These are phyloP conservation scores for Paramormyrops hopkinsi DNA, from an alignment of 2,797 vertebrate genomes.

Conservation along the genomic window DNA sequence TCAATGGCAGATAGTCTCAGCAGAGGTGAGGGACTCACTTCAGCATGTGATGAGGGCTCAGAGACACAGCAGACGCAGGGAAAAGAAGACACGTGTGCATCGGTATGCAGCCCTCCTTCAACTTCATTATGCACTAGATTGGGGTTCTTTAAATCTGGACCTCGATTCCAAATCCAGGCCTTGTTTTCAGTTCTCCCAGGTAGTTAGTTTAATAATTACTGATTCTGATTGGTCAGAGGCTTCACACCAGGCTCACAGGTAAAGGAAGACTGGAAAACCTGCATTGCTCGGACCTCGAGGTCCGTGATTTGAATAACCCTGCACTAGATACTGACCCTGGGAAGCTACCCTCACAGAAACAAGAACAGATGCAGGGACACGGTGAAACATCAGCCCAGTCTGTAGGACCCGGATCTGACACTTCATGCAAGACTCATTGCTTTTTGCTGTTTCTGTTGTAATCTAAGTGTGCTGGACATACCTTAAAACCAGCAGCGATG, in stretches of 20 bases:
- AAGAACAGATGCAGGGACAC: neutral
- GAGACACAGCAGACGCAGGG: neutral
- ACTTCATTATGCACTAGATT: neutral
- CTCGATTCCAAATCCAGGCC: no score
- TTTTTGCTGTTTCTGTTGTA: neutral
- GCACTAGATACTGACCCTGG: neutral
- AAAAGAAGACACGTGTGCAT: neutral
- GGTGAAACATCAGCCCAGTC: neutral
- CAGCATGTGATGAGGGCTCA: neutral
- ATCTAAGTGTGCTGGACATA: neutral
- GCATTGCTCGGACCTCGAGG: no score
- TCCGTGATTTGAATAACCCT: no score
- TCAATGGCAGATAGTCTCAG: neutral
- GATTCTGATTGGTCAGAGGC: no score
- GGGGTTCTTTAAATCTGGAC: no score
- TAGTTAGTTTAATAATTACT: no score
- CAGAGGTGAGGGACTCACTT: neutral
- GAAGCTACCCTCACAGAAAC: neutral
- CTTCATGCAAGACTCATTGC: neutral
- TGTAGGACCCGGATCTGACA: neutral
- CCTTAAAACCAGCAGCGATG: neutral
- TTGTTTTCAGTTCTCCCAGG: no score
- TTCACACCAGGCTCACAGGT: no score
- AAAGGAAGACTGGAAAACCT: no score
- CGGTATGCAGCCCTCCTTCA: neutral